A percentile compares a stretch with the other conserved stretches of the same genome.
Conservation (phyloP, 2,888 invertebrate genomes). For the Bimastos eiseni region DNA sequence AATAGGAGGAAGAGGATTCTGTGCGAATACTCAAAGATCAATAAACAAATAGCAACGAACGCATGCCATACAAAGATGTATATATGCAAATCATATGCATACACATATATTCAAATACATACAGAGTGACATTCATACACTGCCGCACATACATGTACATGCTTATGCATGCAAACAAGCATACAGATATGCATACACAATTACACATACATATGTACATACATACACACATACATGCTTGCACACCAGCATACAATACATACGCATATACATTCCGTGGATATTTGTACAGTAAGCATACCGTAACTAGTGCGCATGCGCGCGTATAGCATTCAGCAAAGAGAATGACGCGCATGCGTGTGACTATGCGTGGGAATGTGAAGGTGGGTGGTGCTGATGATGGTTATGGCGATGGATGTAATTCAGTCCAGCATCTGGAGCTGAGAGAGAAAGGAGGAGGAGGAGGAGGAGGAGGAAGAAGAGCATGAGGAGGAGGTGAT, state of each 20-base stretch:
- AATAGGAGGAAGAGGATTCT: too few relatives aligned
- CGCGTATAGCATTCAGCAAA: neutral
- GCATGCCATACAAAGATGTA: neutral
- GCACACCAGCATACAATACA: too few relatives aligned
- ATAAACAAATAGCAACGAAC: neutral
- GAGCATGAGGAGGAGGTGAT: too few relatives aligned
- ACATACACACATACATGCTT: neutral
- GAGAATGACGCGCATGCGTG: neutral
- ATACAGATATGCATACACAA: neutral
- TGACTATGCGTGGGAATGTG: constrained; percentile 5
- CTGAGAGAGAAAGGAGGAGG: too few relatives aligned
- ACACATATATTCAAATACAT: neutral
- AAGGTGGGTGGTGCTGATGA: neutral
- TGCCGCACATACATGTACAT: neutral
- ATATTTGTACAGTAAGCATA: neutral
- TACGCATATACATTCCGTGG: neutral
- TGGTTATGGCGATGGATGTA: neutral
- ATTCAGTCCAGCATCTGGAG: neutral
- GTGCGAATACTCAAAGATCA: neutral
- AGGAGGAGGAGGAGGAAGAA: too few relatives aligned
- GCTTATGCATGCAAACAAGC: neutral
- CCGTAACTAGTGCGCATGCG: neutral
- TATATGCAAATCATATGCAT: neutral
- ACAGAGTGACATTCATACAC: neutral
- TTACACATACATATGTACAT: neutral